Evolutionary conservation across 2,797 vertebrate species (phyloP).

Genomic region (Carduelis carduelis): DNA sequence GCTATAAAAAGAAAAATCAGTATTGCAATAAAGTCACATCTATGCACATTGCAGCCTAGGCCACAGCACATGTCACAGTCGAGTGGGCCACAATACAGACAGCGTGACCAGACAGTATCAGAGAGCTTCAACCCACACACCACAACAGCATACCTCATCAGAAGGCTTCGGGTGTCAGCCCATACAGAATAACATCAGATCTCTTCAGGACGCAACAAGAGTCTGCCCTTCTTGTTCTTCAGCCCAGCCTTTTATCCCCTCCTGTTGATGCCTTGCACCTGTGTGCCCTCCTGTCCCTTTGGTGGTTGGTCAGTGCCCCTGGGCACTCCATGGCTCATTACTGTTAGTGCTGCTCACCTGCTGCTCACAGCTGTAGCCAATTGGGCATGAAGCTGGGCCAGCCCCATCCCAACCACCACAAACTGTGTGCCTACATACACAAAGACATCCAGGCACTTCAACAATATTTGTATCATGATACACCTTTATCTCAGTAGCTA

Average conservation of each 20-base stretch:
- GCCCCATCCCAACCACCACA: neutral
- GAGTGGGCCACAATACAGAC: neutral
- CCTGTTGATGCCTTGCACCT: neutral
- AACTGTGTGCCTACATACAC: neutral
- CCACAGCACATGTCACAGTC: neutral
- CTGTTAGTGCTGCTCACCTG: neutral
- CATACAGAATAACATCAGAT: neutral
- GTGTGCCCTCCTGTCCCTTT: neutral
- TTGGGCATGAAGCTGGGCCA: neutral
- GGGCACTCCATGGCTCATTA: neutral
- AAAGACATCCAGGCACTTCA: neutral
- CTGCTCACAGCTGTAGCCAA: neutral
- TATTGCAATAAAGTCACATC: neutral
- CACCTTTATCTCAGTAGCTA: neutral
- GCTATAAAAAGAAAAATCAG: neutral
- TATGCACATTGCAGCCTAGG: neutral
- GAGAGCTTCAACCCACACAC: neutral
- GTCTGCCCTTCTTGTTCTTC: neutral
- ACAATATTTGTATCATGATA: neutral
- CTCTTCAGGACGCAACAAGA: neutral
- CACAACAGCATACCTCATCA: neutral
- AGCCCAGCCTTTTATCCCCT: neutral
- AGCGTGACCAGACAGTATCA: neutral
- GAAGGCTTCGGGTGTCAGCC: neutral
- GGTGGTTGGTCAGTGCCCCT: neutral